These are phyloP conservation scores for Hypotaenidia philippensis DNA, from an alignment of 2,797 vertebrate genomes.

Conservation along the genomic window DNA sequence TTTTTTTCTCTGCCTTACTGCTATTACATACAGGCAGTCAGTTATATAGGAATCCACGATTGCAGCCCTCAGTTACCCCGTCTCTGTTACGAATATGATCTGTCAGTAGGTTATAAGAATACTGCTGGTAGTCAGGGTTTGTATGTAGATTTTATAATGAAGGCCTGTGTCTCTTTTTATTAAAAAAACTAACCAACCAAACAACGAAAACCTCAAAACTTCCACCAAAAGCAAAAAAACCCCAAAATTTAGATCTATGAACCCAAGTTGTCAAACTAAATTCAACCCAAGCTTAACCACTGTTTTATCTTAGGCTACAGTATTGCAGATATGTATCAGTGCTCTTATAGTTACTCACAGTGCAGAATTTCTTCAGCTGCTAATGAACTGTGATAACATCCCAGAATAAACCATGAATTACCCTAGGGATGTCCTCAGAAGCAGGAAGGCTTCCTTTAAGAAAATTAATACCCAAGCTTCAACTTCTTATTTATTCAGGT, in stretches of 20 bases:
- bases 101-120: background rate
- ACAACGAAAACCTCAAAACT: accelerated
- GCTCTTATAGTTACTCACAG: background rate
- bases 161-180: background rate
- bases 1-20: background rate
- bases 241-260: background rate
- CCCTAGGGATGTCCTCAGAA: background rate
- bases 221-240: background rate
- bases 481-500: background rate
- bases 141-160: background rate
- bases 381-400: background rate
- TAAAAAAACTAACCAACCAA: background rate
- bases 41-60: background rate
- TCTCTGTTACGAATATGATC: background rate
- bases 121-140: background rate
- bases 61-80: background rate
- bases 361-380: background rate
- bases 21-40: background rate
- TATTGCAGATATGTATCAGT: background rate
- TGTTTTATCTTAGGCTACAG: background rate
- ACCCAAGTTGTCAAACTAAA: background rate
- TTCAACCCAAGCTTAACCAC: background rate
- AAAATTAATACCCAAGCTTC: background rate
- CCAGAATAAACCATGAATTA: background rate
- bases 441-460: background rate